A percentile compares a stretch with the other conserved stretches of the same genome.
phyloP scores from a whole-genome alignment of 30 jellyfish, hydroid and myxozoan species.

The Sanderia malayensis region DNA sequence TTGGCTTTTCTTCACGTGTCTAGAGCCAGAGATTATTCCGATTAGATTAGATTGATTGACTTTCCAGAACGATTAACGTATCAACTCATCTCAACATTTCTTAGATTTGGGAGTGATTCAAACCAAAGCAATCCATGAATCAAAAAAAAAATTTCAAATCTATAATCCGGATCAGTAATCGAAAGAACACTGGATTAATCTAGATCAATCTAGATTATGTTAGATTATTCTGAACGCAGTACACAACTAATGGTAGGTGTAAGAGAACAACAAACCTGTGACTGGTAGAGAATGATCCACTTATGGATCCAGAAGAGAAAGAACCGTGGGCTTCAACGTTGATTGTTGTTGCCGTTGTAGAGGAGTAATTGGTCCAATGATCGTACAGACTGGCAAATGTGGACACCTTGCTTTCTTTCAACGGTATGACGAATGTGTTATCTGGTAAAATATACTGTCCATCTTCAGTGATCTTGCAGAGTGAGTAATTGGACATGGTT shows the following conservation, averaged over 20 bases:
- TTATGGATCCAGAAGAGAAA: slow-evolving; percentile 51
- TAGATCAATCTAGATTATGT: no score
- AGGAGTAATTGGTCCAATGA: slow-evolving; percentile 67
- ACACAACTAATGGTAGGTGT: no score
- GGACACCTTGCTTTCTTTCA: slow-evolving; percentile 61
- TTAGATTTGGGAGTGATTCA: no score
- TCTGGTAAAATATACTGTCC: slow-evolving; percentile 63
- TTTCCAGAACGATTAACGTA: no score
- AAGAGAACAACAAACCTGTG: slow-evolving; percentile 18
- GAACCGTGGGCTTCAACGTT: slow-evolving; percentile 73
- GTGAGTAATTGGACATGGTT: slow-evolving; percentile 34
- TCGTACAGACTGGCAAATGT: slow-evolving; percentile 59
- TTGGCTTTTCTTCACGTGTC: slow-evolving; percentile 52
- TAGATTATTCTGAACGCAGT: no score
- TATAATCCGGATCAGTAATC: no score
- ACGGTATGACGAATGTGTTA: slow-evolving; percentile 58
- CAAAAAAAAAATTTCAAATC: no score
- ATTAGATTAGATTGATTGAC: no score
- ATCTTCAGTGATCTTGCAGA: slow-evolving; percentile 60
- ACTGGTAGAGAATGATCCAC: slow-evolving; percentile 67
- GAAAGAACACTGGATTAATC: no score
- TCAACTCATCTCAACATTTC: no score
- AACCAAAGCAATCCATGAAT: no score
- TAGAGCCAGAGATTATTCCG: no score
- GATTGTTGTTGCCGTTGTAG: slow-evolving; percentile 65